These are phyloP conservation scores for Drosophila biarmipes DNA, from an alignment of 1,140 invertebrate species.

Conservation along the genomic window DNA sequence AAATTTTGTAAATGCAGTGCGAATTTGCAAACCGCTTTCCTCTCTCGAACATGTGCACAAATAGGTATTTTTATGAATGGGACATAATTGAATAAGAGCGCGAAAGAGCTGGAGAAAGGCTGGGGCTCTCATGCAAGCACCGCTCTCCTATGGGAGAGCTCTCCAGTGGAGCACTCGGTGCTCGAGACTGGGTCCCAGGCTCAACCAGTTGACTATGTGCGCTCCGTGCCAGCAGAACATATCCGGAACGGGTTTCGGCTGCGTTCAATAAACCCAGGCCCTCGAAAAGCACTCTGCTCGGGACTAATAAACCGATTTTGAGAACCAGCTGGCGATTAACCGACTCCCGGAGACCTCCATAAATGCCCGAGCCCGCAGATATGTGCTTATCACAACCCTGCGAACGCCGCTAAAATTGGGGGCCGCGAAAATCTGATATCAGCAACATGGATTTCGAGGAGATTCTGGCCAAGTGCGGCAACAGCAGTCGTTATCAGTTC, in stretches of 20 bases:
- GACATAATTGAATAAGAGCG: constrained; percentile 30
- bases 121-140: constrained; percentile 12
- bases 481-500: constrained; percentile 87
- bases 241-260: constrained; percentile 60
- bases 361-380: constrained; percentile 23
- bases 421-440: constrained; percentile 15
- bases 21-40: constrained; percentile 27
- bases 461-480: constrained; percentile 86
- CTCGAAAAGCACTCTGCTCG: constrained; percentile 8
- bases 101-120: constrained; percentile 8
- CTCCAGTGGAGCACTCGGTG: neutral
- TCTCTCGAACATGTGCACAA: neutral
- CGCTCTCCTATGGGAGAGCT: constrained; percentile 6
- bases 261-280: constrained; percentile 32
- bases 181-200: neutral
- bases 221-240: constrained; percentile 44
- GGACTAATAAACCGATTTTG: constrained; percentile 37
- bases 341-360: constrained; percentile 3
- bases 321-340: constrained; percentile 24
- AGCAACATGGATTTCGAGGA: constrained; percentile 85
- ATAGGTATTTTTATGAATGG: constrained; percentile 14
- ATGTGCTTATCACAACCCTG: constrained; percentile 44
- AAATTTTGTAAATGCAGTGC: constrained; percentile 47
- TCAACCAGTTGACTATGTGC: constrained; percentile 55
- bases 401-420: constrained; percentile 5